These are phyloP conservation scores for Tetrax tetrax DNA, from an alignment of 2,113 vertebrate genomes.

Conservation along the genomic window DNA sequence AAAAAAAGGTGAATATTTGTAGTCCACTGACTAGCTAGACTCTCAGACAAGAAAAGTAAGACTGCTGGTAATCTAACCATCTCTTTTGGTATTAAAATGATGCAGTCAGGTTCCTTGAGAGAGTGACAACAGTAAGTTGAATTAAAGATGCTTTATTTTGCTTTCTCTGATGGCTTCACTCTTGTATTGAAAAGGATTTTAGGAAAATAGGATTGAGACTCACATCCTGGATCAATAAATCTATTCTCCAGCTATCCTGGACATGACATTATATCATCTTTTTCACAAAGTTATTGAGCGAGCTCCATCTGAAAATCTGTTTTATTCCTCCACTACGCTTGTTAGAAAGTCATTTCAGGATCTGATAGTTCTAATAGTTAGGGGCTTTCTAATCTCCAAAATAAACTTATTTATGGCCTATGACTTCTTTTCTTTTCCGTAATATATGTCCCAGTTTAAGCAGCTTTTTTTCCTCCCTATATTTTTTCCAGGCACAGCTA, in stretches of 20 bases:
- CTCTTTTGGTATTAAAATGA: background rate
- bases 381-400: background rate
- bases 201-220: conserved; percentile 10
- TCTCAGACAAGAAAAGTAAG: background rate
- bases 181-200: background rate
- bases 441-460: background rate
- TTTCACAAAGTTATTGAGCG: background rate
- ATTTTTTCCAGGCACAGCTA: background rate
- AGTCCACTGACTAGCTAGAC: background rate
- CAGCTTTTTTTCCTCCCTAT: background rate
- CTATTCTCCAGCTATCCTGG: background rate
- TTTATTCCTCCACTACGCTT: background rate
- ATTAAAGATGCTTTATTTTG: conserved; percentile 7
- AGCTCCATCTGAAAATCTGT: background rate
- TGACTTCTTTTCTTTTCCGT: background rate
- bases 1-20: conserved; percentile 26
- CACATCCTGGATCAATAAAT: conserved; percentile 2
- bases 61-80: background rate
- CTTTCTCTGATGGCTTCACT: background rate
- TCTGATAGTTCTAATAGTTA: background rate
- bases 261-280: background rate
- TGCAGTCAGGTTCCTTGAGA: background rate
- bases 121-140: background rate
- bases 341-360: background rate
- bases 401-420: background rate